A percentile compares a stretch with the other conserved stretches of the same genome.
Evolutionary conservation across 1,140 invertebrate species (phyloP).

Genomic region (Portunus trituberculatus): DNA sequence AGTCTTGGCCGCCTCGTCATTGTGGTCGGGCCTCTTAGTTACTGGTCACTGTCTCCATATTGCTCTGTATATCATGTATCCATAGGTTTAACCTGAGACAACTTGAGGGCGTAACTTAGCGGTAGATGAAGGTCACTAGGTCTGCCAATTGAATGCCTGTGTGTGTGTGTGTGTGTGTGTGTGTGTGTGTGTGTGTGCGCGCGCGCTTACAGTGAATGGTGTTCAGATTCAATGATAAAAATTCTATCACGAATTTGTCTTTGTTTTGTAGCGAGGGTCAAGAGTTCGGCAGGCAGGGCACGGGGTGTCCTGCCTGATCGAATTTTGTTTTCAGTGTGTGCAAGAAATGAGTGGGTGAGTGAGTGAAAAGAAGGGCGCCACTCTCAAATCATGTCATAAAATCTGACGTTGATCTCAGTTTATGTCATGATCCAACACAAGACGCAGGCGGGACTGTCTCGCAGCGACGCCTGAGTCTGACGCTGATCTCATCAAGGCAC

Average conservation of each 20-base stretch:
- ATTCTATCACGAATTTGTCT: neutral
- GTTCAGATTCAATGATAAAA: neutral
- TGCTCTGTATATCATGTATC: conserved; percentile 21
- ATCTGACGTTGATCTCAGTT: conserved; percentile 9
- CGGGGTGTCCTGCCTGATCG: neutral
- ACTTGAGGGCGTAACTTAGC: neutral
- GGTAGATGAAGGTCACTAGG: neutral
- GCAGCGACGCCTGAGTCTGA: neutral
- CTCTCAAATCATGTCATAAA: neutral
- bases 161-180: conserved; percentile 10
- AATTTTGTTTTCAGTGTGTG: neutral
- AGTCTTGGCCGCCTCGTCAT: neutral
- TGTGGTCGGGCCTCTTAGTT: neutral
- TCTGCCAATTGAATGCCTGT: neutral
- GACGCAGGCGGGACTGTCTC: neutral
- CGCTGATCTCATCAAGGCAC: neutral
- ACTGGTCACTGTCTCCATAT: neutral
- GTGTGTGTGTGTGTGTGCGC: conserved; percentile 18
- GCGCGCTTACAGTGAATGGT: neutral
- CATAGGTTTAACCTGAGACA: neutral
- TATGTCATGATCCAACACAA: neutral
- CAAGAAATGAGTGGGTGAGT: neutral
- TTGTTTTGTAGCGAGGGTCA: neutral
- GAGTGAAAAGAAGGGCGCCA: neutral
- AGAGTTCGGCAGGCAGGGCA: too few relatives aligned